phyloP scores from a whole-genome alignment of 2,888 invertebrate species.

The Phengaris arion region DNA sequence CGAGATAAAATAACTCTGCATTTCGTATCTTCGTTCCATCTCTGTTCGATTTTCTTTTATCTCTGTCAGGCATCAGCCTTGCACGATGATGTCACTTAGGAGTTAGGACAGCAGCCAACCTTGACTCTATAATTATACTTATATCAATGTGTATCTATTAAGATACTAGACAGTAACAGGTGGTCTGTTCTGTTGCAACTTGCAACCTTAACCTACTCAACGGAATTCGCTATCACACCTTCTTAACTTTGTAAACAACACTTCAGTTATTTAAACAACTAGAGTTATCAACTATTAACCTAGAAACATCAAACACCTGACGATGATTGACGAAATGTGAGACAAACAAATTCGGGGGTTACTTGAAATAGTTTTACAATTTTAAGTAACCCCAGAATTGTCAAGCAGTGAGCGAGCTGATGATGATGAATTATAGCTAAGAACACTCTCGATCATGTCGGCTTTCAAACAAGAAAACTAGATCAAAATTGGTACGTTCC shows the following conservation, averaged over 20 bases:
- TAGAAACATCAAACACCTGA: too few relatives aligned
- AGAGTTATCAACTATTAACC: neutral
- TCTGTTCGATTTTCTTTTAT: neutral
- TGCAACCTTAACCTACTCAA: conserved; percentile 1
- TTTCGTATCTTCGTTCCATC: neutral
- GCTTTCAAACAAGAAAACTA: too few relatives aligned
- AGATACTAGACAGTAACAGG: neutral
- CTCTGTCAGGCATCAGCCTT: neutral
- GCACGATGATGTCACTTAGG: neutral
- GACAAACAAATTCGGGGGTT: too few relatives aligned
- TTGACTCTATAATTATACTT: neutral
- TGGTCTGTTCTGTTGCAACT: neutral
- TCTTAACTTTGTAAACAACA: conserved; percentile 7
- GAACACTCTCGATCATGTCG: too few relatives aligned
- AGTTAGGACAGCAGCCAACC: neutral
- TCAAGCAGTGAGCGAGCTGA: too few relatives aligned
- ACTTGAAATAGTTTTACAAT: too few relatives aligned
- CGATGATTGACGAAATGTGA: too few relatives aligned
- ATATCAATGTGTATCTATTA: neutral
- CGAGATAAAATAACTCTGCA: too few relatives aligned
- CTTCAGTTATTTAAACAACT: neutral
- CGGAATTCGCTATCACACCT: conserved; percentile 4
- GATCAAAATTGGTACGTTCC: too few relatives aligned
- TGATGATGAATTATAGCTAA: too few relatives aligned
- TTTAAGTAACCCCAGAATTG: too few relatives aligned